These are phyloP conservation scores for Thelaira solivaga DNA, from an alignment of 2,888 invertebrate genomes.

Conservation along the genomic window DNA sequence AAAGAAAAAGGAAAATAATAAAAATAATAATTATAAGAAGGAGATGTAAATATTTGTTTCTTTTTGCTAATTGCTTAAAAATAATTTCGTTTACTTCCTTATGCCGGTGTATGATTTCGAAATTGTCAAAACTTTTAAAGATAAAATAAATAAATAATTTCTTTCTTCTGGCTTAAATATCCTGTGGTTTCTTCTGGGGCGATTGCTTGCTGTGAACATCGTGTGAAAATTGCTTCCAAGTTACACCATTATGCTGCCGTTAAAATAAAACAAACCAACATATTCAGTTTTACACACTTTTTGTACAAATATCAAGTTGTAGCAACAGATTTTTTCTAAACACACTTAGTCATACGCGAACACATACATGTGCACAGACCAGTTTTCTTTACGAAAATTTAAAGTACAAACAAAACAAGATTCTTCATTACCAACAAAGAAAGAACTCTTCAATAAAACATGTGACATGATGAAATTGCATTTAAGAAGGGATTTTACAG, in stretches of 20 bases:
- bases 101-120: too few species aligned
- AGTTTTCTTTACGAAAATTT: not conserved
- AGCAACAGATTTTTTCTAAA: conserved; percentile 16
- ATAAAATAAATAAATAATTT: too few species aligned
- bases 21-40: too few species aligned
- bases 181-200: conserved; percentile 40
- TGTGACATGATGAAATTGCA: conserved; percentile 64
- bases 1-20: too few species aligned
- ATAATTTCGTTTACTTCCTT: too few species aligned
- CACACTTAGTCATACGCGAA: not conserved
- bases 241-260: conserved; percentile 57
- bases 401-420: conserved; percentile 8
- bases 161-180: conserved; percentile 1
- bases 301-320: conserved; percentile 13
- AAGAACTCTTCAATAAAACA: conserved; percentile 64
- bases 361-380: not conserved
- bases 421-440: conserved; percentile 56
- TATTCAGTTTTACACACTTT: conserved; percentile 30
- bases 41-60: too few species aligned
- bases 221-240: conserved; percentile 66
- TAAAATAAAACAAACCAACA: not conserved
- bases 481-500: not conserved
- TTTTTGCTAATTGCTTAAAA: too few species aligned
- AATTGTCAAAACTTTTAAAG: too few species aligned
- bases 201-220: conserved; percentile 65